These are phyloP conservation scores for Thermophis baileyi DNA, from an alignment of 2,113 vertebrate species.

Conservation along the genomic window DNA sequence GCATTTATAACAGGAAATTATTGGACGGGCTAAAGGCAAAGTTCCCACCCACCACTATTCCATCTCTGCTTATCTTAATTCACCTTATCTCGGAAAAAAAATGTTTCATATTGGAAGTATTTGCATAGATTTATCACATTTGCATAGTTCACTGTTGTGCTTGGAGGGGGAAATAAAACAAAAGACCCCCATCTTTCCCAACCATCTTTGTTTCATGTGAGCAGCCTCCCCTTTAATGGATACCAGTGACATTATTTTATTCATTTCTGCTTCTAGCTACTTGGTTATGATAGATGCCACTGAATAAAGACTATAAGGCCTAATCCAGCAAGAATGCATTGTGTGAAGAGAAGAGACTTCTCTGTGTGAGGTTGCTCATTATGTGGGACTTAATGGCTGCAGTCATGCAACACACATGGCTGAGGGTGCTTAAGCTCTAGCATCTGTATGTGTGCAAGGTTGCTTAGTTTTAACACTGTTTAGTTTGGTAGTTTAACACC, in stretches of 20 bases:
- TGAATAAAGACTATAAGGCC: neutral
- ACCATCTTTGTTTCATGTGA: conserved; percentile 22
- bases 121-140: neutral
- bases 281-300: neutral
- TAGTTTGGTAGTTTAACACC: neutral
- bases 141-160: neutral
- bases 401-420: neutral
- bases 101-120: conserved; percentile 5
- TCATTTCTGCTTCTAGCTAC: neutral
- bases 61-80: conserved; percentile 24
- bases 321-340: neutral
- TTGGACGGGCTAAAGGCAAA: conserved; percentile 48
- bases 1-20: conserved; percentile 65
- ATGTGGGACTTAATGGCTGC: neutral
- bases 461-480: neutral
- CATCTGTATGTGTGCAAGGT: neutral
- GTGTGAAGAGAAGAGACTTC: neutral
- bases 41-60: neutral
- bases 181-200: neutral
- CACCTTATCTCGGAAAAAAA: conserved; percentile 14
- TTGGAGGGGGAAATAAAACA: neutral
- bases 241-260: conserved; percentile 24
- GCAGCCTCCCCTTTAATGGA: neutral
- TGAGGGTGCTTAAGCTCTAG: neutral
- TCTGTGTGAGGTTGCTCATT: neutral